Evolutionary conservation across 1,140 invertebrate genomes (phyloP).

Genomic region (Ectropis grisescens): DNA sequence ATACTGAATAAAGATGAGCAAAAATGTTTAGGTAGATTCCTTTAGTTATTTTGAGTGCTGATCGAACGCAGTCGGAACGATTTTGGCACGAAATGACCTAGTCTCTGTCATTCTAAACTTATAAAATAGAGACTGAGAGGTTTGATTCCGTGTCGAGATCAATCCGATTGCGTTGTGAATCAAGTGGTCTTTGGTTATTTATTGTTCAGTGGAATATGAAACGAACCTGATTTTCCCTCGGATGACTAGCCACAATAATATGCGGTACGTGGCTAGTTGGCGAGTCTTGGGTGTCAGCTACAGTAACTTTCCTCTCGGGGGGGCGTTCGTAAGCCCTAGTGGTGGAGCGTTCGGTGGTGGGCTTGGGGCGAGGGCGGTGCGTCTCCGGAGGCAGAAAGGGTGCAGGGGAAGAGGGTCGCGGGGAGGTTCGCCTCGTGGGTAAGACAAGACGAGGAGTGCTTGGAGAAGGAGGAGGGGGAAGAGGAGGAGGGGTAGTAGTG

Average conservation of each 20-base stretch:
- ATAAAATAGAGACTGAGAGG: too few relatives aligned
- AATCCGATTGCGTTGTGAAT: too few relatives aligned
- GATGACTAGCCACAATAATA: conserved; percentile 76
- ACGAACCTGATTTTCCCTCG: conserved; percentile 70
- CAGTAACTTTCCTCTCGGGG: conserved; percentile 38
- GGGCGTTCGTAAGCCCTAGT: conserved; percentile 46
- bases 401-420: conserved; percentile 27
- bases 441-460: conserved; percentile 26
- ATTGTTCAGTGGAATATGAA: too few relatives aligned
- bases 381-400: conserved; percentile 23
- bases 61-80: too few relatives aligned
- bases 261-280: conserved; percentile 61
- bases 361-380: conserved; percentile 27
- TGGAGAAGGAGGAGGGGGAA: conserved; percentile 4
- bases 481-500: conserved; percentile 21
- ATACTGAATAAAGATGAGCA: too few relatives aligned
- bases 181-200: too few relatives aligned
- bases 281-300: conserved; percentile 38
- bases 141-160: too few relatives aligned
- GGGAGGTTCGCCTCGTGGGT: conserved; percentile 22
- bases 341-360: conserved; percentile 35
- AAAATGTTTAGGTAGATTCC: too few relatives aligned
- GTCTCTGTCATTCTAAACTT: too few relatives aligned
- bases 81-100: too few relatives aligned
- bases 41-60: too few relatives aligned